phyloP scores from a whole-genome alignment of 2,113 vertebrate species.

The Oncorhynchus kisutch region DNA sequence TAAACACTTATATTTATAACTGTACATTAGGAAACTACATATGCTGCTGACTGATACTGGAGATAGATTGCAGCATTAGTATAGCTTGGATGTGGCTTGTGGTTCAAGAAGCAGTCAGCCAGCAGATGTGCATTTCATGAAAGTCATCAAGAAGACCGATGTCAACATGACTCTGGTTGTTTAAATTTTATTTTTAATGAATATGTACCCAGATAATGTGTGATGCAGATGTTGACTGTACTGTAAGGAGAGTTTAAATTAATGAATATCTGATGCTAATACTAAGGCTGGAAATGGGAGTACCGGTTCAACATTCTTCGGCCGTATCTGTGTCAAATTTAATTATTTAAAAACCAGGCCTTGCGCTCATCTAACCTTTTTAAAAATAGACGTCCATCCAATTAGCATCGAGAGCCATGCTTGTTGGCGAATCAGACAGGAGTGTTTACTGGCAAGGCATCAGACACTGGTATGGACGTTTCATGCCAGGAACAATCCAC shows the following conservation, averaged over 20 bases:
- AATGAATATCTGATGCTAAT: conserved; percentile 53
- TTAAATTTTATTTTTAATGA: conserved; percentile 42
- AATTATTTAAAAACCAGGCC: conserved; percentile 55
- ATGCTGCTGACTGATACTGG: conserved; percentile 1
- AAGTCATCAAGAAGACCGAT: conserved; percentile 61
- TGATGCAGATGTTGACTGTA: conserved; percentile 53
- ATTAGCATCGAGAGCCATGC: conserved; percentile 44
- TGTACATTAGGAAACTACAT: background rate
- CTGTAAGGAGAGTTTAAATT: conserved; percentile 59
- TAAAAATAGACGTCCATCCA: conserved; percentile 60
- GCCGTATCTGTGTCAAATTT: conserved; percentile 58
- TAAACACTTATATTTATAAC: background rate
- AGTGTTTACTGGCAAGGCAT: conserved; percentile 47
- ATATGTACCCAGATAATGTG: conserved; percentile 21
- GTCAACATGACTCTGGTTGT: conserved; percentile 60
- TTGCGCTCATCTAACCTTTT: conserved; percentile 41
- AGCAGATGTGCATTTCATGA: conserved; percentile 31
- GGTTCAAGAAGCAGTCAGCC: conserved; percentile 16
- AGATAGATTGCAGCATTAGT: conserved; percentile 6
- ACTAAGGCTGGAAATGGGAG: conserved; percentile 56
- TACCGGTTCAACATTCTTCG: conserved; percentile 56
- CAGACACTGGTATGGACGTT: conserved; percentile 46
- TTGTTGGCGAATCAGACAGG: conserved; percentile 36
- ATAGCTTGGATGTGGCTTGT: conserved; percentile 4
- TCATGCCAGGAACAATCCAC: conserved; percentile 34